Evolutionary conservation across 1,140 invertebrate species (phyloP).

Genomic region (Zaprionus taronus): DNA sequence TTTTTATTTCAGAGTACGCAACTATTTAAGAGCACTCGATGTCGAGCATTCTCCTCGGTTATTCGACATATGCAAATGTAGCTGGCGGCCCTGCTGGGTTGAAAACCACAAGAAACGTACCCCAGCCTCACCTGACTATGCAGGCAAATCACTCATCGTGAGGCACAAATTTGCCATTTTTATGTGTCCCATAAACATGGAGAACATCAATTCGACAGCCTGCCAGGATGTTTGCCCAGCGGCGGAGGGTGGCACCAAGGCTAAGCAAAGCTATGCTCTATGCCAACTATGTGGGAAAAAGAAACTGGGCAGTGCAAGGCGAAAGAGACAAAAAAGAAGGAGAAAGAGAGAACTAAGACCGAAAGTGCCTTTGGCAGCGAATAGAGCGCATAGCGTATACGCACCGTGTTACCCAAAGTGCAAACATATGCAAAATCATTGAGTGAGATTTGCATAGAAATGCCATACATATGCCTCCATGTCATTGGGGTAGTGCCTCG

Average conservation of each 20-base stretch:
- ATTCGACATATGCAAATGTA: slow-evolving; percentile 59
- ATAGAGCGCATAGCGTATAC: slow-evolving; percentile 52
- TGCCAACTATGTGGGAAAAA: neutral
- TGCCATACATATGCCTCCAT: slow-evolving; percentile 58
- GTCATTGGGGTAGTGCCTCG: slow-evolving; percentile 12
- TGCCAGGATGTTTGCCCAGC: neutral
- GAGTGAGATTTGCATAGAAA: slow-evolving; percentile 70
- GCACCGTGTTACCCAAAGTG: slow-evolving; percentile 47
- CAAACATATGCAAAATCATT: slow-evolving; percentile 62
- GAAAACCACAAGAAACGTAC: neutral
- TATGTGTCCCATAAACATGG: slow-evolving; percentile 56
- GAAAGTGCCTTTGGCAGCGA: slow-evolving; percentile 28
- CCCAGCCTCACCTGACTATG: slow-evolving; percentile 15
- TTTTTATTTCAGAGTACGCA: neutral
- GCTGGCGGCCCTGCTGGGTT: neutral
- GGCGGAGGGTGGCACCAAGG: neutral
- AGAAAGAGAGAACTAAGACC: slow-evolving; percentile 23
- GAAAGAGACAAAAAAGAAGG: slow-evolving; percentile 26
- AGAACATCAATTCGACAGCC: slow-evolving; percentile 17
- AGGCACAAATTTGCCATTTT: slow-evolving; percentile 67
- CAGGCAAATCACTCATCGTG: slow-evolving; percentile 55
- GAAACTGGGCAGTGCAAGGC: slow-evolving; percentile 40
- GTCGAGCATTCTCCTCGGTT: slow-evolving; percentile 3
- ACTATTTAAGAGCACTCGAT: slow-evolving; percentile 39
- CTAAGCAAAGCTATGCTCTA: slow-evolving; percentile 19